Evolutionary conservation across 2,113 vertebrate species (phyloP), one percentile per base, ranked within the genome.

Genomic region (Heptranchias perlo): DNA sequence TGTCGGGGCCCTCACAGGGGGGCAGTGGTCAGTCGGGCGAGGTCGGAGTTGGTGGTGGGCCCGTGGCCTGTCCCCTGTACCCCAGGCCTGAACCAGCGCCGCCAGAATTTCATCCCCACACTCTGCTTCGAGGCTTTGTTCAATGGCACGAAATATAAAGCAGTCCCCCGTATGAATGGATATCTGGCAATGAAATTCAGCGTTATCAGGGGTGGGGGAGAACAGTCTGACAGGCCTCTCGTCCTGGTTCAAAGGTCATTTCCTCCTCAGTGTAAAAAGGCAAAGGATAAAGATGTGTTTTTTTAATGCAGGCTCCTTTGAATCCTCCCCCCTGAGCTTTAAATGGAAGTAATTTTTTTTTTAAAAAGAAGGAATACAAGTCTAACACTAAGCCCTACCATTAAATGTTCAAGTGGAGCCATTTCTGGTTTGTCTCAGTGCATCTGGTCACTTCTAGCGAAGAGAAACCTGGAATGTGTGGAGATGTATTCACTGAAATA

Each of bases 401-500:
- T 93, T 93, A 35, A 23, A n/a, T 93, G 35, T 39, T 93, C 61
- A 64, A 93, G 58, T 47, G 89, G 89, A 64, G 5, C 28, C 13
- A 62, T 39, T n/a, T 39, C 89, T 39, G 58, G 6, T 62, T 93
- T 23, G 35, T 93, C 64, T 93, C 89, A 62, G 7, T 62, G 6
- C n/a, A n/a, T 61, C 96, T 96, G 97, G 96, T 95, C 97, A 96
- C 96, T 39, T 39, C 58, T 62, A 39, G 54, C 16, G 35, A 39
- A 21, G 58, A 93, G 89, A 39, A 62, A 93, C 35, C 8, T 93
- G 18, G 54, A 62, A 64, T 62, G 25, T 62, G 89, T 93, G n/a
- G 21, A 69, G 49, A 69, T 31, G 1, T 18, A 28, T 28, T 67
- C 44, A 35, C 39, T 35, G 39, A 35, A 67, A 58, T 49, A 31